Evolutionary conservation across 2,113 vertebrate species (phyloP).

Genomic region (Pseudopipra pipra): DNA sequence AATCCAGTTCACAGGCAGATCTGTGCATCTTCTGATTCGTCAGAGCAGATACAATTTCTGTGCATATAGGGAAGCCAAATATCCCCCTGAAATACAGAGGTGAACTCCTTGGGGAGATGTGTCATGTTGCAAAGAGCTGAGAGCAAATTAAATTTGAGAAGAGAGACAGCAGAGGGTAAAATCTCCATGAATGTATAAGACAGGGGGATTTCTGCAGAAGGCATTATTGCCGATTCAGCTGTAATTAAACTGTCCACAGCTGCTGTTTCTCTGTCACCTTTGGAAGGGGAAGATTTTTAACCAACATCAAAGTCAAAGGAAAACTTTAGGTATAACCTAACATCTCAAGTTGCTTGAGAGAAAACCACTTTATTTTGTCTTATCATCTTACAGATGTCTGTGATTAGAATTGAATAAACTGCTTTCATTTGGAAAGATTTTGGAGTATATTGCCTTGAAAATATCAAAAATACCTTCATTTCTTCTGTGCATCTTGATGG

Average conservation of each 20-base stretch:
- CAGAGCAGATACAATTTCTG: background rate
- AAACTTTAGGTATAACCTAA: background rate
- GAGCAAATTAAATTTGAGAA: background rate
- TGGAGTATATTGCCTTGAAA: background rate
- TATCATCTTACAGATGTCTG: background rate
- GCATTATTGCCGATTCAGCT: slow-evolving; percentile 18
- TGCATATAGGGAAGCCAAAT: background rate
- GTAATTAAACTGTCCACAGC: background rate
- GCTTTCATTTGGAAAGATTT: background rate
- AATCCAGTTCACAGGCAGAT: background rate
- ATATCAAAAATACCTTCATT: background rate
- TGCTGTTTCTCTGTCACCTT: slow-evolving; percentile 23
- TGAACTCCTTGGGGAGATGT: background rate
- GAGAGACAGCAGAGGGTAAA: background rate
- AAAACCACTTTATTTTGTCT: background rate
- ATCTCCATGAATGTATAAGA: slow-evolving; percentile 1
- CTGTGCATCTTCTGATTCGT: background rate
- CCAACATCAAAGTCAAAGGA: background rate
- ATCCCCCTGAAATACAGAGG: background rate
- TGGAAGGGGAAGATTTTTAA: background rate
- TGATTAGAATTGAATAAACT: background rate
- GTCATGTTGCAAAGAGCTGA: background rate
- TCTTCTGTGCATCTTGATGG: background rate
- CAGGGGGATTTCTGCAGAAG: background rate
- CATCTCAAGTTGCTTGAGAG: background rate